Evolutionary conservation across 35 echinoderm and acorn worm species (phyloP).

Genomic region (Apostichopus japonicus): DNA sequence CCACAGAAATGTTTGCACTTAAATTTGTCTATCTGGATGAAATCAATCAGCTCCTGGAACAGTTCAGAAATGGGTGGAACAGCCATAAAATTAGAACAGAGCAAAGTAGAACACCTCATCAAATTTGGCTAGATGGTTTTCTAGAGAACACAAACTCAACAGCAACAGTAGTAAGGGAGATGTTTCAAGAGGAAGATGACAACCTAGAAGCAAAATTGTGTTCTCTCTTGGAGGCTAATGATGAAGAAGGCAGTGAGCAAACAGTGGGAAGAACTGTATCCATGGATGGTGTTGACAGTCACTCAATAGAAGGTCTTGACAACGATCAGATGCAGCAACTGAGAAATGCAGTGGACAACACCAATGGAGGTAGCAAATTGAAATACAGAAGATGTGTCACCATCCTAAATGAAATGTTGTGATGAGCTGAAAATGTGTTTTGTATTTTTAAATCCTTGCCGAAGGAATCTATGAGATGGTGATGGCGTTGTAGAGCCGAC

Average conservation of each 20-base stretch:
- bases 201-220: not conserved
- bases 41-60: not conserved
- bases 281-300: not conserved
- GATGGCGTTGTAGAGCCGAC: too few relatives aligned
- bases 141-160: not conserved
- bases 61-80: constrained; percentile 23
- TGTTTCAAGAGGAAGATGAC: constrained; percentile 6
- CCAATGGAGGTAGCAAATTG: not conserved
- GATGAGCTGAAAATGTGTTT: too few relatives aligned
- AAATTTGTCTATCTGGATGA: not conserved
- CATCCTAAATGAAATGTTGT: not conserved
- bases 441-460: too few relatives aligned
- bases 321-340: not conserved
- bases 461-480: too few relatives aligned
- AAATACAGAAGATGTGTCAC: not conserved
- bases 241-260: not conserved
- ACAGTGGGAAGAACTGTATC: not conserved
- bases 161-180: not conserved
- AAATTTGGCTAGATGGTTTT: constrained; percentile 15
- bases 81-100: constrained; percentile 22
- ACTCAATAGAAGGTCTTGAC: not conserved
- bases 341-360: not conserved
- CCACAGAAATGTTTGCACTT: not conserved
- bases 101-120: not conserved
- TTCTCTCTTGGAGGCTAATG: not conserved